Percentiles rank a stretch among this genome's conserved stretches.
phyloP scores from a whole-genome alignment of 2,797 vertebrate species.

The Nyctalus aviator region DNA sequence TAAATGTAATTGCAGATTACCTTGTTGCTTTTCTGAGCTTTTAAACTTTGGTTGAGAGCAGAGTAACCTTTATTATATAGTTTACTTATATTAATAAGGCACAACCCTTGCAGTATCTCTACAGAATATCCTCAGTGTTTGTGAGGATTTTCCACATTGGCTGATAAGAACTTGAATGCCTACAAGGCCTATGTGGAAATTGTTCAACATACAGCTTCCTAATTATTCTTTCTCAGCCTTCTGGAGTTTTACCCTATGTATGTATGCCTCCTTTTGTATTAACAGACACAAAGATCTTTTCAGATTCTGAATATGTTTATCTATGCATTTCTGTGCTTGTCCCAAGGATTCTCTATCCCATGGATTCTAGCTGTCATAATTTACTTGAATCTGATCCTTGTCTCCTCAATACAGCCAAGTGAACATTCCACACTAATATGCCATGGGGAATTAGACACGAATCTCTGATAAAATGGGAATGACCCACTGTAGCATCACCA shows the following conservation, averaged over 20 bases:
- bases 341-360: background rate
- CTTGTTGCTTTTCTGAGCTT: background rate
- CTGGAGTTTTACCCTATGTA: background rate
- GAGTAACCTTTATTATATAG: background rate
- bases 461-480: background rate
- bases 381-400: background rate
- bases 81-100: background rate
- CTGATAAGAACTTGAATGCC: background rate
- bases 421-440: background rate
- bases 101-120: background rate
- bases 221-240: background rate
- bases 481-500: background rate
- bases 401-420: background rate
- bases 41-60: background rate
- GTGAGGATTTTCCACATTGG: background rate
- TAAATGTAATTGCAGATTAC: background rate
- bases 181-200: background rate
- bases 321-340: background rate
- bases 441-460: background rate
- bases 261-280: background rate
- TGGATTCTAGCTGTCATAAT: background rate
- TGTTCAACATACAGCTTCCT: background rate
- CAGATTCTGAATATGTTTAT: background rate
- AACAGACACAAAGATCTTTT: background rate
- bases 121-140: background rate